Evolutionary conservation across 2,888 invertebrate species (phyloP).

Genomic region (Drosophila nr. perissopoda): DNA sequence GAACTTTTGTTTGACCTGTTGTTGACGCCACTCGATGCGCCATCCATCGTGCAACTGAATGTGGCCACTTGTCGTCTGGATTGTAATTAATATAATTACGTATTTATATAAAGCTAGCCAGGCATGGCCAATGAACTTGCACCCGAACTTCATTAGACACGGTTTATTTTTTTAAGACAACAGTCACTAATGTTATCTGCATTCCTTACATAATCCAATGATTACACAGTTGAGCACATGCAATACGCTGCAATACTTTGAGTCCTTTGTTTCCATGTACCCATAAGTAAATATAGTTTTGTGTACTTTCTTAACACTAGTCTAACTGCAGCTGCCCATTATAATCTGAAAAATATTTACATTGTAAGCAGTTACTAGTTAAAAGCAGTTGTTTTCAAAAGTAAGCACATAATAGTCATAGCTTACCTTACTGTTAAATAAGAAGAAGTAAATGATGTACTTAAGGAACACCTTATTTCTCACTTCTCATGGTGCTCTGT

Average conservation of each 20-base stretch:
- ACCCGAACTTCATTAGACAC: not conserved
- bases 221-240: not conserved
- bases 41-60: conserved; percentile 13
- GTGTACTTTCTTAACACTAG: not conserved
- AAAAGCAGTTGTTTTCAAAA: not conserved
- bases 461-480: not conserved
- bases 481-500: not conserved
- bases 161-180: not conserved
- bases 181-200: not conserved
- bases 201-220: not conserved
- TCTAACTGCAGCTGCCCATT: not conserved
- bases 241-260: not conserved
- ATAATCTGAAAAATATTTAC: not conserved
- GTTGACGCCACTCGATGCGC: conserved; percentile 1
- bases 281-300: not conserved
- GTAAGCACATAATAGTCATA: not conserved
- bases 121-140: not conserved
- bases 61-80: conserved; percentile 30
- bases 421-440: not conserved
- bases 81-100: conserved; percentile 39
- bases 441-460: not conserved
- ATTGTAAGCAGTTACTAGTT: not conserved
- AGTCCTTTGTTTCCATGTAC: not conserved
- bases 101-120: conserved; percentile 8
- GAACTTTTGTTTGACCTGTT: conserved; percentile 27